Base-by-base conservation (phyloP, 2,888 invertebrate genomes). In the Dicyrtomina minuta region DNA sequence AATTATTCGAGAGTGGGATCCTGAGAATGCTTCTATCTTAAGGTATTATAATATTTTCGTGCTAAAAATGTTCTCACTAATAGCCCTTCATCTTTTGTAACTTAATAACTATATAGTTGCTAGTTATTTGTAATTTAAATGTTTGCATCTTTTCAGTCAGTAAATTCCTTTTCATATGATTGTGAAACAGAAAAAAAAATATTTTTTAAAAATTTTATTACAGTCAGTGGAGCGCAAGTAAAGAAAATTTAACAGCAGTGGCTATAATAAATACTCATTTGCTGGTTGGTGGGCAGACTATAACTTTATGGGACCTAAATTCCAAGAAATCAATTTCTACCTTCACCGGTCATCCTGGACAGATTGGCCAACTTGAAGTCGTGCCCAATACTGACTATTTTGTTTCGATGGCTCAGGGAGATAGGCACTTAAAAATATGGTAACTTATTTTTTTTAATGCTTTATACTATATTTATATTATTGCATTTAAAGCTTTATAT, bases 171-270 rank as follows among this genome's bases (percentile, higher is more conserved):
- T n/a, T n/a, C n/a, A n/a, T n/a, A n/a, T n/a, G n/a, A n/a, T n/a
- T n/a, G n/a, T n/a, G n/a, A n/a, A n/a, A n/a, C n/a, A n/a, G n/a
- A n/a, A n/a, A n/a, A n/a, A n/a, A n/a, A n/a, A n/a, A n/a, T n/a
- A n/a, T n/a, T n/a, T n/a, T n/a, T n/a, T n/a, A n/a, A n/a, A n/a
- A n/a, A n/a, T n/a, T 60, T 41, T 49, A 56, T 82, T 83, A 68
- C 80, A 87, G 85, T 80, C 87, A 88, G 84, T 87, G 90, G 87
- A 88, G 89, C 84, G 85, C 87, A 67, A 87, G 87, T 80, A 84
- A 85, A 77, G 83, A 83, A 60, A 84, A 82, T 80, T 82, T 89
- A 55, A 86, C 85, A 72, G 83, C 88, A 12, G 86, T 88, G 74
- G 84, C 87, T 80, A 84, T 87, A 72, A 82, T 88, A 70, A 85